A percentile compares a stretch with the other conserved stretches of the same genome.
phyloP scores from a whole-genome alignment of 2,888 invertebrate genomes.

The Orthosia incerta region DNA sequence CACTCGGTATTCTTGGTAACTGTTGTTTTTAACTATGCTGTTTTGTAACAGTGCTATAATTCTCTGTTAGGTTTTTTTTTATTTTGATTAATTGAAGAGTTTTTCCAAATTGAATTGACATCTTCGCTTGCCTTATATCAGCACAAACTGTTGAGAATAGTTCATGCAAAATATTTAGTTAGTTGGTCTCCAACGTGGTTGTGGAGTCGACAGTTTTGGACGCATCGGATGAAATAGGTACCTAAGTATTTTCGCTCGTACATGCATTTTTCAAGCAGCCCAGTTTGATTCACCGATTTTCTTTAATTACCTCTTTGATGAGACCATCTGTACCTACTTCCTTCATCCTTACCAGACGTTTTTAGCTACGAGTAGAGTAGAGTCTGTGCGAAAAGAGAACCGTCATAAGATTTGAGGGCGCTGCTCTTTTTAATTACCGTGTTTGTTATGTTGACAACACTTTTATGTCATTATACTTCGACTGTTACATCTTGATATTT shows the following conservation, averaged over 20 bases:
- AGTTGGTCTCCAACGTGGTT: not conserved
- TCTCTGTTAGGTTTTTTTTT: not conserved
- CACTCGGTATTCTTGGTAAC: slow-evolving; percentile 15
- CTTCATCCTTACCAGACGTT: not conserved
- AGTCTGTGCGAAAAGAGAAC: too few relatives aligned
- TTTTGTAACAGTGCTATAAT: not conserved
- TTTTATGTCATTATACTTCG: too few relatives aligned
- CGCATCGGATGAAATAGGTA: not conserved
- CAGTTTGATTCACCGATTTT: not conserved
- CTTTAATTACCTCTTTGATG: not conserved
- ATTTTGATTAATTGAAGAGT: not conserved
- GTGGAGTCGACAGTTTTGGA: not conserved
- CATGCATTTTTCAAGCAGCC: not conserved
- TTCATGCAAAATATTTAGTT: not conserved
- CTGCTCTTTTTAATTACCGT: too few relatives aligned
- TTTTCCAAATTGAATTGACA: not conserved
- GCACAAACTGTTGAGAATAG: not conserved
- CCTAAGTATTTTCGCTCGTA: not conserved
- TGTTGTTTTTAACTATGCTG: slow-evolving; percentile 1
- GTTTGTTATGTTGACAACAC: too few relatives aligned
- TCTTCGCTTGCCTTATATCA: not conserved
- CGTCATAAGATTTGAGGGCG: too few relatives aligned
- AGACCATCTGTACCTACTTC: not conserved
- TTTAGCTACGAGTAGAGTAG: not conserved
- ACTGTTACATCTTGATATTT: too few relatives aligned